Percentiles rank a stretch among this genome's conserved stretches.
phyloP scores from a whole-genome alignment of 2,797 vertebrate species.

The Tarsius wallacei region DNA sequence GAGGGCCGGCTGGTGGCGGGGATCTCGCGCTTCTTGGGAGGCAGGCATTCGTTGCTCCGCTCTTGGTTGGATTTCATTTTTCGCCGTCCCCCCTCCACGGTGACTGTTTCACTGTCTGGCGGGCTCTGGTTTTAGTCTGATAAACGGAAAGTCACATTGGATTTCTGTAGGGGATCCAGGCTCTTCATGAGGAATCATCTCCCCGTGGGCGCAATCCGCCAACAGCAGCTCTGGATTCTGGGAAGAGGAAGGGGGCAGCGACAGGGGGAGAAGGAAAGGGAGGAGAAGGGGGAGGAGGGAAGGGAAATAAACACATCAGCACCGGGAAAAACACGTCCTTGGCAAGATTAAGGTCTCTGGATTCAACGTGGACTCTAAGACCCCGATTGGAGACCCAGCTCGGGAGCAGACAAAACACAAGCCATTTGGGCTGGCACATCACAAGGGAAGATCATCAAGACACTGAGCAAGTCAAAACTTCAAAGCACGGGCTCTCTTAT shows the following conservation, averaged over 20 bases:
- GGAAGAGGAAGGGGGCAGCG: slow-evolving; percentile 65
- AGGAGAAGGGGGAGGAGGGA: slow-evolving; percentile 35
- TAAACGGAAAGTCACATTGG: slow-evolving; percentile 95
- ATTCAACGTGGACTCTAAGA: neutral
- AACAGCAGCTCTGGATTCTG: slow-evolving; percentile 94
- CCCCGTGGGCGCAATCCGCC: slow-evolving; percentile 94
- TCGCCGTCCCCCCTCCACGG: slow-evolving; percentile 92
- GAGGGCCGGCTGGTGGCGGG: slow-evolving; percentile 95
- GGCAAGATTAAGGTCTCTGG: neutral
- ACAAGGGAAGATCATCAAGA: neutral
- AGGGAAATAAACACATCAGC: slow-evolving; percentile 71
- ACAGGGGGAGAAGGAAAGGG: neutral
- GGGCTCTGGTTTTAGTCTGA: slow-evolving; percentile 93
- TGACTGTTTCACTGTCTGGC: slow-evolving; percentile 94
- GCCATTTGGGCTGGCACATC: neutral
- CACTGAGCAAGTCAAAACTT: neutral
- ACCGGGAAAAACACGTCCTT: rapidly evolving
- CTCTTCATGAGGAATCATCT: slow-evolving; percentile 99
- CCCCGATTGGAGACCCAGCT: neutral
- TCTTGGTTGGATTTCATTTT: slow-evolving; percentile 99
- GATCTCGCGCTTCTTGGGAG: slow-evolving; percentile 99
- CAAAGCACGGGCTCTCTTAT: neutral
- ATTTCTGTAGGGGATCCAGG: slow-evolving; percentile 94
- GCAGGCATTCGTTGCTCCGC: slow-evolving; percentile 99
- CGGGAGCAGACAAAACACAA: neutral